A percentile compares a stretch with the other conserved stretches of the same genome.
Conservation (phyloP, 2,113 vertebrate species). For the Rutilus rutilus region DNA sequence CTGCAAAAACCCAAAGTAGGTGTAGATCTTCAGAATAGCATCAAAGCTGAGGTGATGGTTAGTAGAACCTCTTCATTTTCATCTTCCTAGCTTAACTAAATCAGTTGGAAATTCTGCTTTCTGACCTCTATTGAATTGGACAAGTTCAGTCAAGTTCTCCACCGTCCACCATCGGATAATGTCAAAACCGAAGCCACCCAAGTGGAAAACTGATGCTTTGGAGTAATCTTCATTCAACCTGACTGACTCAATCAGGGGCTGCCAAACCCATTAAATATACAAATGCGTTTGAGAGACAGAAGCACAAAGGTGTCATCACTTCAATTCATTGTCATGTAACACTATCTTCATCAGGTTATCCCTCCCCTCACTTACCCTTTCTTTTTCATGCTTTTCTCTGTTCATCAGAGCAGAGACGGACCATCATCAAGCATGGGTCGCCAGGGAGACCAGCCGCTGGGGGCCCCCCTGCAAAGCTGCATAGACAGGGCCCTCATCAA, state of each 20-base stretch:
- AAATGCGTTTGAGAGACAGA: slow-evolving; percentile 30
- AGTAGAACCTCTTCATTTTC: neutral
- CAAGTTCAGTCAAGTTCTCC: neutral
- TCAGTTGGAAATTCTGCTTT: neutral
- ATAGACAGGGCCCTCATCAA: neutral
- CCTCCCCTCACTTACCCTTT: slow-evolving; percentile 59
- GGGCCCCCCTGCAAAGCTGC: slow-evolving; percentile 43
- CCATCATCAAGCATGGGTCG: slow-evolving; percentile 69
- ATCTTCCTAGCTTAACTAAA: neutral
- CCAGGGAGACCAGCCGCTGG: slow-evolving; percentile 58
- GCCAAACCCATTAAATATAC: slow-evolving; percentile 51
- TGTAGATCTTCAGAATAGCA: neutral
- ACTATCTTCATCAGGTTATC: slow-evolving; percentile 61
- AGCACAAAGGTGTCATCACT: slow-evolving; percentile 73
- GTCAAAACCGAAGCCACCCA: neutral
- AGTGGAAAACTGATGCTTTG: slow-evolving; percentile 8
- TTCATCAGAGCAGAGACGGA: slow-evolving; percentile 61
- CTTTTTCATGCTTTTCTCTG: slow-evolving; percentile 64
- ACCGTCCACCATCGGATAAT: neutral
- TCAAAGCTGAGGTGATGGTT: neutral
- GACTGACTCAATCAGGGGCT: slow-evolving; percentile 11
- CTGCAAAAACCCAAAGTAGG: neutral
- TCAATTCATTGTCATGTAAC: slow-evolving; percentile 70
- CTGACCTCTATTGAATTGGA: slow-evolving; percentile 7
- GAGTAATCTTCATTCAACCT: neutral